phyloP scores from a whole-genome alignment of 2,113 vertebrate species.

The Lycaon pictus region DNA sequence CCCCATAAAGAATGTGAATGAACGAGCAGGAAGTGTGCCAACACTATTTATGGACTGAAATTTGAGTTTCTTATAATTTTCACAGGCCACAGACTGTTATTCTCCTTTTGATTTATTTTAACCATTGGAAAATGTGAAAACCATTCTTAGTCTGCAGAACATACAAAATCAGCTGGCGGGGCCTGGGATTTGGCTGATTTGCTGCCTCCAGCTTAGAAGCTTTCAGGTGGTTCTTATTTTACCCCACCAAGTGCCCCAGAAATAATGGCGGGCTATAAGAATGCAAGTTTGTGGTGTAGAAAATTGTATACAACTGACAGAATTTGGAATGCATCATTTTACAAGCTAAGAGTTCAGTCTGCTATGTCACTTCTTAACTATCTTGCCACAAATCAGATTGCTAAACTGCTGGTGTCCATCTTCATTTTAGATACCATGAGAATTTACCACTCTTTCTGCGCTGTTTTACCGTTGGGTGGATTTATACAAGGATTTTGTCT shows the following conservation, averaged over 20 bases:
- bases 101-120: not conserved
- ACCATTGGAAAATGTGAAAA: not conserved
- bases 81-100: not conserved
- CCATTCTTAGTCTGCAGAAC: not conserved
- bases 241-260: too few relatives aligned
- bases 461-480: conserved; percentile 95
- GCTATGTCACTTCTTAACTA: not conserved
- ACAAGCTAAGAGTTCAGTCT: not conserved
- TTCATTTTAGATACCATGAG: conserved; percentile 88
- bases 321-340: not conserved
- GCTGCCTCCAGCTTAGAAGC: not conserved
- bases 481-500: conserved; percentile 93
- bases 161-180: not conserved
- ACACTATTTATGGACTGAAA: not conserved
- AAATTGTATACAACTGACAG: not conserved
- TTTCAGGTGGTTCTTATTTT: not conserved
- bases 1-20: rapidly evolving
- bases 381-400: not conserved
- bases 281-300: not conserved
- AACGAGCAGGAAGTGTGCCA: not conserved
- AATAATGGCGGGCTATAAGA: not conserved
- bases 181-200: not conserved
- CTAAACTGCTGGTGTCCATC: not conserved
- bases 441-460: conserved; percentile 93
- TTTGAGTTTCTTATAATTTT: not conserved